Conservation (phyloP, 2,113 vertebrate species). For the Ophiodon elongatus region DNA sequence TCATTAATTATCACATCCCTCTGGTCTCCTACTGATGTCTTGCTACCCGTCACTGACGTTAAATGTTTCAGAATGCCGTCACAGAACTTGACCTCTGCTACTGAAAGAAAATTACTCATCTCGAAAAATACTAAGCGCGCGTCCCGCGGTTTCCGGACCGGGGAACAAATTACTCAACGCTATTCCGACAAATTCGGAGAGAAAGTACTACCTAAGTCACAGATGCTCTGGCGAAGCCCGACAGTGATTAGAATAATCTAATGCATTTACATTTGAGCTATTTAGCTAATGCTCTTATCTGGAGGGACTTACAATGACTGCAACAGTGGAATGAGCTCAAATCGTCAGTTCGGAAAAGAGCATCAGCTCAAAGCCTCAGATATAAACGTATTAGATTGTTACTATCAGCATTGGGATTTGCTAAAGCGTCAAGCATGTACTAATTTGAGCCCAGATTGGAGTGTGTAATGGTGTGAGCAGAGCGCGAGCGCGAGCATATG, state of each 20-base stretch:
- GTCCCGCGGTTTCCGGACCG: conserved; percentile 8
- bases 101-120: conserved; percentile 41
- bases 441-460: conserved; percentile 36
- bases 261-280: conserved; percentile 61
- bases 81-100: background rate
- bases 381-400: conserved; percentile 43
- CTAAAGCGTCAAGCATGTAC: background rate
- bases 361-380: conserved; percentile 19
- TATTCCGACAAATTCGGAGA: conserved; percentile 9
- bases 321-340: conserved; percentile 46
- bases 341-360: conserved; percentile 34
- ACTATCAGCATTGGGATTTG: conserved; percentile 44
- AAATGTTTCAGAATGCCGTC: background rate
- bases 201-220: conserved; percentile 13
- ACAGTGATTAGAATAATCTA: conserved; percentile 51
- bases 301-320: conserved; percentile 35
- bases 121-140: conserved; percentile 38
- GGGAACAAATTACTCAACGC: conserved; percentile 11
- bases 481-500: background rate
- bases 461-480: conserved; percentile 12
- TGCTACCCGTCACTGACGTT: background rate
- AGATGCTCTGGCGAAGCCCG: conserved; percentile 32
- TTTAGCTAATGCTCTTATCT: conserved; percentile 71
- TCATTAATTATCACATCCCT: background rate
- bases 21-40: background rate